Conservation (phyloP, 2,888 invertebrate species). For the Melanotus villosus region DNA sequence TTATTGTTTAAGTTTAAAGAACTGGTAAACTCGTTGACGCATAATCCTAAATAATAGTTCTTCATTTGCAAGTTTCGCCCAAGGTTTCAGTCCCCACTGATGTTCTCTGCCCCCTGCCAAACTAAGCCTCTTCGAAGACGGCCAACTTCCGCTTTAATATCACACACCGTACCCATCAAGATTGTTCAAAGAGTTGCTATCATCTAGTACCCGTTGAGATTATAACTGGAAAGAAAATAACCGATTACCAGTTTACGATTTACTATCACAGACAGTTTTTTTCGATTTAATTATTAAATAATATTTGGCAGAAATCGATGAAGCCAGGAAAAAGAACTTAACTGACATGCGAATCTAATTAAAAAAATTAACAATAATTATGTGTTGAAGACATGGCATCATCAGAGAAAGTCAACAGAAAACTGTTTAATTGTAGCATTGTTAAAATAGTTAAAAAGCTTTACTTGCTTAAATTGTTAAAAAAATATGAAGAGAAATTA, state of each 20-base stretch:
- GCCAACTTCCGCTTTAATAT: slow-evolving; percentile 31
- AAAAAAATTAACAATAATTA: too few species aligned
- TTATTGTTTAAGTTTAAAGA: not conserved
- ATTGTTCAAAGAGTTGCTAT: slow-evolving; percentile 26
- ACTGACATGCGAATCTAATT: too few species aligned
- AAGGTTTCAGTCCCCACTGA: slow-evolving; percentile 31
- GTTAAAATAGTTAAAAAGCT: not conserved
- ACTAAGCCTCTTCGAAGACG: slow-evolving; percentile 14
- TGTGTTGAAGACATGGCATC: too few species aligned
- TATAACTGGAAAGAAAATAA: not conserved
- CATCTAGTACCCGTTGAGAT: slow-evolving; percentile 24
- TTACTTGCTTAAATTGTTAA: not conserved
- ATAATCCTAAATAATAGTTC: not conserved
- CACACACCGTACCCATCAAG: slow-evolving; percentile 31
- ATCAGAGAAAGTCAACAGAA: too few species aligned
- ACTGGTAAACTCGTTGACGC: not conserved
- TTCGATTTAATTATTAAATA: too few species aligned
- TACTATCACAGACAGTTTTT: too few species aligned
- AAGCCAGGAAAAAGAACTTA: too few species aligned
- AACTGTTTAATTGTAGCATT: too few species aligned
- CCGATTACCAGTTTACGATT: not conserved
- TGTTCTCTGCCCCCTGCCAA: slow-evolving; percentile 25
- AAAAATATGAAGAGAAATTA: not conserved
- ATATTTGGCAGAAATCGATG: too few species aligned
- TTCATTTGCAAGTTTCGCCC: slow-evolving; percentile 9